These are phyloP conservation scores for Falco naumanni DNA, from an alignment of 2,797 vertebrate species.

Conservation along the genomic window DNA sequence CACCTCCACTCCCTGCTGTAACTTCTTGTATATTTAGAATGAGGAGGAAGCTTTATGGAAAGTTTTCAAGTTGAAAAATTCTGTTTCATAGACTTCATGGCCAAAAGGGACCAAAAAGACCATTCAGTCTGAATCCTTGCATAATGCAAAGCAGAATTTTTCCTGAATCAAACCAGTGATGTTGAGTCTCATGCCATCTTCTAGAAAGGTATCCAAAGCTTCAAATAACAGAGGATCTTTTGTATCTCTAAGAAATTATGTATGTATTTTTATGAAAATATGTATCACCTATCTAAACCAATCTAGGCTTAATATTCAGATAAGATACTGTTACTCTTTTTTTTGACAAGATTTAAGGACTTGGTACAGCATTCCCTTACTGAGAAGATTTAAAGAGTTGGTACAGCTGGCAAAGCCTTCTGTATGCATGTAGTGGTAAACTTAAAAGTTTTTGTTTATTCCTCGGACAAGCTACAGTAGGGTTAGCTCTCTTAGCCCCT, in stretches of 20 bases:
- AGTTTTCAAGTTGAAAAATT: slow-evolving; percentile 13
- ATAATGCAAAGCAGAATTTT: background rate
- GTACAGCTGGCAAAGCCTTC: background rate
- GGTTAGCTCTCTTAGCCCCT: background rate
- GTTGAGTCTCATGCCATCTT: background rate
- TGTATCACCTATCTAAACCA: background rate
- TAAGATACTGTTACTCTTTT: background rate
- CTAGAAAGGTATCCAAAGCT: background rate
- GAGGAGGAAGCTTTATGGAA: slow-evolving; percentile 35
- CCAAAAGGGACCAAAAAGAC: background rate
- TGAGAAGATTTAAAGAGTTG: background rate
- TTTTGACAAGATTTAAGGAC: background rate
- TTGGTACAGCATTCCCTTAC: background rate
- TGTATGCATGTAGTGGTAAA: background rate
- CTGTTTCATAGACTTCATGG: background rate
- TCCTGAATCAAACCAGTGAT: background rate
- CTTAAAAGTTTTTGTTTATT: background rate
- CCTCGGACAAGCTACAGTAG: background rate
- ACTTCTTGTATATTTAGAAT: slow-evolving; percentile 31
- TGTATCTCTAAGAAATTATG: background rate
- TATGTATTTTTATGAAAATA: background rate
- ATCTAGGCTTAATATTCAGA: background rate
- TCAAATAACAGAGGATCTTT: background rate
- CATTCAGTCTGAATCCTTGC: background rate
- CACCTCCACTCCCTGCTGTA: background rate